A percentile compares a stretch with the other conserved stretches of the same genome.
Conservation (phyloP, 2,113 vertebrate species). For the Copsychus sechellarum region DNA sequence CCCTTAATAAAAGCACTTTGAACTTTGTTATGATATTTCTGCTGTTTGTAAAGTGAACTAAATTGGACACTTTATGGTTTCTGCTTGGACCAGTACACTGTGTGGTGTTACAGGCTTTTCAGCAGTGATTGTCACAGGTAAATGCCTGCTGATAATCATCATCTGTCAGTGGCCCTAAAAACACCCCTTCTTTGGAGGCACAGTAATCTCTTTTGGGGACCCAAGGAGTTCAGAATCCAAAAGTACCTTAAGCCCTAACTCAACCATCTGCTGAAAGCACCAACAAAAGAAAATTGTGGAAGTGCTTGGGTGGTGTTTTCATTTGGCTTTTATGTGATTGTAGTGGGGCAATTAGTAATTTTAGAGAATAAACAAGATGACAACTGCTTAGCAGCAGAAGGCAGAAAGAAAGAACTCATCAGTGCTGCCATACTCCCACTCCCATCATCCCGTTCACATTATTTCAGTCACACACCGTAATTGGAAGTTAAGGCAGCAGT, state of each 20-base stretch:
- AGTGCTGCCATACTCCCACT: constrained; percentile 51
- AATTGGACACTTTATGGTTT: background rate
- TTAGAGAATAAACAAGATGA: constrained; percentile 54
- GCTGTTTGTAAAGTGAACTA: background rate
- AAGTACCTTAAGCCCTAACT: background rate
- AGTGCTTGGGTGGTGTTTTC: constrained; percentile 31
- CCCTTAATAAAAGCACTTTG: background rate
- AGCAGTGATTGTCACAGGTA: background rate
- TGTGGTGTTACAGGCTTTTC: background rate
- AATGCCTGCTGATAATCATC: background rate
- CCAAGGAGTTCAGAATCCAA: background rate
- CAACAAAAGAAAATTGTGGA: background rate
- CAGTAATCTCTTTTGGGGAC: background rate
- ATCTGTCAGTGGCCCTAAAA: background rate
- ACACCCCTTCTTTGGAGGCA: background rate
- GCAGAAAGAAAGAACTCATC: constrained; percentile 49
- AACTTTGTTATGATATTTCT: background rate
- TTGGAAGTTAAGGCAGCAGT: constrained; percentile 17
- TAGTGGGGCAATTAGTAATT: constrained; percentile 52
- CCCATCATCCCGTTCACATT: background rate
- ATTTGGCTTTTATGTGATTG: constrained; percentile 43
- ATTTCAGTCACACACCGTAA: constrained; percentile 14
- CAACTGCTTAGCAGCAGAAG: constrained; percentile 33
- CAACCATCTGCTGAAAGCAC: background rate
- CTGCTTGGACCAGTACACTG: background rate